A percentile compares a stretch with the other conserved stretches of the same genome.
These are phyloP conservation scores for crab-eating macaque (Macaca fascicularis) DNA, from an alignment of 2,113 vertebrate species.

Conservation along the genomic window DNA sequence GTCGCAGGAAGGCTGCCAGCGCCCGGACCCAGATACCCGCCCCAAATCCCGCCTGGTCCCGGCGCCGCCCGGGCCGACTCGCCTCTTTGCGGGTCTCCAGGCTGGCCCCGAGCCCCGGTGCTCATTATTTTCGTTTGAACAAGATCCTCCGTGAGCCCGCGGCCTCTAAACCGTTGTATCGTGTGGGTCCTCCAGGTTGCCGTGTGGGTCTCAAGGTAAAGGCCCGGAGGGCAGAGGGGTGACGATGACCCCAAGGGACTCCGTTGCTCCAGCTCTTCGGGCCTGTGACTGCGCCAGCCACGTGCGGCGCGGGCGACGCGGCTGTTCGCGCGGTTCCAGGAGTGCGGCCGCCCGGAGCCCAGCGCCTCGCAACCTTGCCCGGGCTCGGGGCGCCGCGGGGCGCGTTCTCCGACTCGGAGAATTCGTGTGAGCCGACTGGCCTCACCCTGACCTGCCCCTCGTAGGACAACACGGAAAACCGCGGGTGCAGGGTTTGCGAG, in stretches of 20 bases:
- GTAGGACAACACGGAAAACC: background rate
- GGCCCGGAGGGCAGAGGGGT: background rate
- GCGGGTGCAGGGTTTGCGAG: background rate
- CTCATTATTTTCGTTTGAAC: conserved; percentile 66
- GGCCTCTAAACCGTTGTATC: conserved; percentile 54
- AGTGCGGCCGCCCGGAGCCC: background rate
- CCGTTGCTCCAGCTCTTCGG: background rate
- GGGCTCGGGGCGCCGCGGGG: background rate
- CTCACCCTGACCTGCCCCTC: background rate
- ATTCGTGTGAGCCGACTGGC: background rate
- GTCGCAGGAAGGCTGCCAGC: background rate
- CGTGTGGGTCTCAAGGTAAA: background rate
- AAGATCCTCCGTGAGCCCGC: background rate
- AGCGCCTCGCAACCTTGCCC: background rate
- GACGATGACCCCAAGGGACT: too few relatives aligned
- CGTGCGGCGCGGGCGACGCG: background rate
- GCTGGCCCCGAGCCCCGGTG: accelerated
- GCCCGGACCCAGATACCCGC: background rate
- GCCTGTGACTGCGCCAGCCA: background rate
- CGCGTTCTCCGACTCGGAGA: background rate
- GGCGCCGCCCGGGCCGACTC: background rate
- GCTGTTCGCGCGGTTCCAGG: background rate
- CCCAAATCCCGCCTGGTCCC: background rate
- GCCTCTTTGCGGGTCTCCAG: background rate
- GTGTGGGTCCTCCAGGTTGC: background rate